Evolutionary conservation across 2,797 vertebrate species (phyloP).

Genomic region (Cynodonichthys magdalenae): DNA sequence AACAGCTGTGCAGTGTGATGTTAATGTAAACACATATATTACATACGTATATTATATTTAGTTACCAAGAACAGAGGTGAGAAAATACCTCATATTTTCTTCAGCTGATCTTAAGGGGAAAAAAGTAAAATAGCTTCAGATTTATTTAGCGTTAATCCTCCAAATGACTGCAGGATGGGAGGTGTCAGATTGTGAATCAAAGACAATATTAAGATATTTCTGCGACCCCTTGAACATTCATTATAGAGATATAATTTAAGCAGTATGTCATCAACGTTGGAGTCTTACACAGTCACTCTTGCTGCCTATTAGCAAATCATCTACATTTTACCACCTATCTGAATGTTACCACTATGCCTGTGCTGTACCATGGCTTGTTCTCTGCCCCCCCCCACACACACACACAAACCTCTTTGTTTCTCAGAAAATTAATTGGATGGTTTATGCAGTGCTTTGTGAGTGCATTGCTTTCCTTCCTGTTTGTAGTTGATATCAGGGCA

Average conservation of each 20-base stretch:
- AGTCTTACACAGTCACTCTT: conserved; percentile 30
- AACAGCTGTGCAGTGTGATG: conserved; percentile 5
- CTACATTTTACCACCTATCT: conserved; percentile 62
- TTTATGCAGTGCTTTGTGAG: conserved; percentile 19
- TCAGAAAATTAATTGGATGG: conserved; percentile 59
- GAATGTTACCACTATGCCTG: conserved; percentile 38
- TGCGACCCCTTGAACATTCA: conserved; percentile 24
- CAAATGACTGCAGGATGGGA: conserved; percentile 4
- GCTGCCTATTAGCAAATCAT: conserved; percentile 40
- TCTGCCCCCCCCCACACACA: conserved; percentile 15
- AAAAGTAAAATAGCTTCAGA: conserved; percentile 37
- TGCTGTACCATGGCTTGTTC: conserved; percentile 45
- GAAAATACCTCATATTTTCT: neutral
- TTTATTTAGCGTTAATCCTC: conserved; percentile 25
- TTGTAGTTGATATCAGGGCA: conserved; percentile 43
- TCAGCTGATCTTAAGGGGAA: conserved; percentile 18
- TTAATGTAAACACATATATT: conserved; percentile 48
- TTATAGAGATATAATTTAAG: conserved; percentile 35
- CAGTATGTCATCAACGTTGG: conserved; percentile 17
- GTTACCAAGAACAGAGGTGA: neutral
- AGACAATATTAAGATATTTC: conserved; percentile 26
- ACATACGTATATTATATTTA: too few species aligned
- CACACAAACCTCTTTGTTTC: conserved; percentile 47
- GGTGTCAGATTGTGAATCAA: conserved; percentile 16
- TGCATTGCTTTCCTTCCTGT: conserved; percentile 23